Evolutionary conservation across 53 echinoderm and acorn worm genomes (phyloP), one percentile per base, ranked within the genome.

Genomic region (Henricia sp.): DNA sequence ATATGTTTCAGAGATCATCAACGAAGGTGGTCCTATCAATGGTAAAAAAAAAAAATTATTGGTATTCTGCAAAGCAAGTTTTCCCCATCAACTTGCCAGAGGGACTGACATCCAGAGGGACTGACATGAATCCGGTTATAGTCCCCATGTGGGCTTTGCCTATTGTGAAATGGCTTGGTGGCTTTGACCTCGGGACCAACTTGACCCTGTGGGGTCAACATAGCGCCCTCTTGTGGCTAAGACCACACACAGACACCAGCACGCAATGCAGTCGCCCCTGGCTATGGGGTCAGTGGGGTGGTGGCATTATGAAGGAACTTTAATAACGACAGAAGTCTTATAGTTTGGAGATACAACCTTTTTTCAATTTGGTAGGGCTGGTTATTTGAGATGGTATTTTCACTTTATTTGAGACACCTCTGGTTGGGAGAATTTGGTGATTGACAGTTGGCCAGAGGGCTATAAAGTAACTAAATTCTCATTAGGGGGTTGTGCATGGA

Each of bases 191-290:
- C 50, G 42, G 78, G 44, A 78, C 62, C 78, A 51, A 48, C 34
- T 19, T 78, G 78, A 78, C 64, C 78, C 35, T 5, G n/a, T n/a
- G 43, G 64, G 53, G 78, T 60, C 62, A 62, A 33, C 19, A 24
- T 78, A 24, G 78, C 78, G 78, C 78, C 78, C 78, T 78, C 78
- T 14, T 78, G 78, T 78, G 78, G 36, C 63, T n/a, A 48, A 64
- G 78, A 78, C 78, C 78, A 78, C 78, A 78, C 78, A 78, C 44
- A 63, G 57, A 62, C 46, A 6, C 16, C 4, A 28, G 29, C n/a
- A n/a, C n/a, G n/a, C 35, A 33, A 19, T 27, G 35, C 35, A 35
- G 30, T 46, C 14, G 48, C 35, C 32, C 64, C 12, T 3, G 35
- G 9, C 17, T 64, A 2, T 5, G 13, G 13, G 4, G 3, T 10